phyloP scores from a whole-genome alignment of 2,797 vertebrate genomes.

The Sus cebifrons region DNA sequence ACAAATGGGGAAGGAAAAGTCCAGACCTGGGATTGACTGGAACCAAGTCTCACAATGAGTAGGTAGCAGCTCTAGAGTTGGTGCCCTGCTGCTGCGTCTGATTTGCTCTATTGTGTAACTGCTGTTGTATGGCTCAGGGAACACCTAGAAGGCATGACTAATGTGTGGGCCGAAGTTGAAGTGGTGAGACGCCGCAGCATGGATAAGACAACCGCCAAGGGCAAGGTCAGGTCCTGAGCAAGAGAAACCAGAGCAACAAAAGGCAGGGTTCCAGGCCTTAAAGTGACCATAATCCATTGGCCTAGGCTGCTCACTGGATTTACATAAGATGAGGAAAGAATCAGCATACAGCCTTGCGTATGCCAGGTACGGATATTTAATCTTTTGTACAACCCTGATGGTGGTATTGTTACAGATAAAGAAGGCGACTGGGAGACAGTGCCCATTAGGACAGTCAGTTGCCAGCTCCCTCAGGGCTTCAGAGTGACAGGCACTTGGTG shows the following conservation, averaged over 20 bases:
- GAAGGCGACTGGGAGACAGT: not conserved
- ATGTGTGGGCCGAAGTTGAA: not conserved
- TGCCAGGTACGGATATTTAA: not conserved
- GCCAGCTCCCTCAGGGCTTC: not conserved
- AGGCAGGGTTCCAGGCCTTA: not conserved
- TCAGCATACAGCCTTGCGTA: not conserved
- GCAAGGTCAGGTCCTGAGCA: not conserved
- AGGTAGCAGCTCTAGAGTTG: not conserved
- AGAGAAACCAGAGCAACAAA: not conserved
- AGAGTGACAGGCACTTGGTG: not conserved
- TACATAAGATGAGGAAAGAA: not conserved
- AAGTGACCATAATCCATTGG: not conserved
- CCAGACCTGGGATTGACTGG: not conserved
- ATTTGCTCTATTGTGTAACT: not conserved
- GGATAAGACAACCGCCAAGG: not conserved
- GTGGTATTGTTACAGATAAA: not conserved
- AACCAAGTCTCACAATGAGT: not conserved
- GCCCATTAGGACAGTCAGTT: not conserved
- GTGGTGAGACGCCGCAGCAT: not conserved
- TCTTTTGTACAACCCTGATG: not conserved
- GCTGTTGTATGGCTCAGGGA: not conserved
- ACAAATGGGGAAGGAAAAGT: not conserved
- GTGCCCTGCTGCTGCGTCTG: accelerated
- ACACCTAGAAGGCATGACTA: not conserved
- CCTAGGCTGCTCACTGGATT: not conserved